Conservation (phyloP, 2,797 vertebrate genomes). For the Perdix hodgsoniae region DNA sequence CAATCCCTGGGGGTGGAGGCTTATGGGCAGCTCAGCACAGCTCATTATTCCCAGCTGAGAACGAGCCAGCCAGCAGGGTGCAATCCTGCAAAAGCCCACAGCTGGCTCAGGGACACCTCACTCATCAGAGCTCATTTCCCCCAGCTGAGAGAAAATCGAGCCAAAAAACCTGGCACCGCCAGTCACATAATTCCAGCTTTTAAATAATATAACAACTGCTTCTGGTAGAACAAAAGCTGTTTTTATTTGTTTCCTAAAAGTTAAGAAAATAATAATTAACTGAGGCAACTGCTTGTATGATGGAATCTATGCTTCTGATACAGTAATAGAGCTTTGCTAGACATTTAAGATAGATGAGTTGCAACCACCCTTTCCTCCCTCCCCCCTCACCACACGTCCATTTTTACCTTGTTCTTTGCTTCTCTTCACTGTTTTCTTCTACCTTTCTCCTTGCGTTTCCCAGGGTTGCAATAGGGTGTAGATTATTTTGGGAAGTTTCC, state of each 20-base stretch:
- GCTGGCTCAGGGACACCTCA: background rate
- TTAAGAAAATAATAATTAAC: slow-evolving; percentile 50
- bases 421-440: slow-evolving; percentile 50
- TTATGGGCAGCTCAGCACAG: background rate
- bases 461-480: background rate
- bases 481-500: slow-evolving; percentile 19
- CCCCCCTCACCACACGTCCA: background rate
- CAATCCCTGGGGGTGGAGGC: rapidly evolving
- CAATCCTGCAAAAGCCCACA: background rate
- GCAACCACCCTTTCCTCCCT: background rate
- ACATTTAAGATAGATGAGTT: background rate
- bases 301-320: slow-evolving; percentile 29
- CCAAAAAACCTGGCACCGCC: background rate
- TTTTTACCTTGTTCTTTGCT: slow-evolving; percentile 49
- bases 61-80: rapidly evolving
- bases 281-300: slow-evolving; percentile 14
- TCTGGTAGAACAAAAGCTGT: slow-evolving; percentile 34
- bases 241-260: slow-evolving; percentile 69
- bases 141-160: background rate
- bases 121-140: background rate
- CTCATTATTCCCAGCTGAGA: background rate
- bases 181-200: background rate
- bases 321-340: slow-evolving; percentile 9
- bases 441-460: slow-evolving; percentile 17
- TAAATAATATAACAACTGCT: slow-evolving; percentile 36